Conservation (phyloP, 2,888 invertebrate species). For the Myopa tessellatipennis region DNA sequence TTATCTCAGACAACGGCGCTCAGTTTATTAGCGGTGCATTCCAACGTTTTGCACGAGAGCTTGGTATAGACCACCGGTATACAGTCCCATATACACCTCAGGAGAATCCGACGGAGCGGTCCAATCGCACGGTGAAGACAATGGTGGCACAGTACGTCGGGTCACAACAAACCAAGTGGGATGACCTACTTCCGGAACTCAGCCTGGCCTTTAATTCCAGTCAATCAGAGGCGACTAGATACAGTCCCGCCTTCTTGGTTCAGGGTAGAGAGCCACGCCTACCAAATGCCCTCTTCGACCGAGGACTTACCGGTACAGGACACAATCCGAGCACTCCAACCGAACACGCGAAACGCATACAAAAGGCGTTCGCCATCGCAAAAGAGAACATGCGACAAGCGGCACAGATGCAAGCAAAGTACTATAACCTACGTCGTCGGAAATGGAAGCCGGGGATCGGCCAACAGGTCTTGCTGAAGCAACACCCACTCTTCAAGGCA, state of each 20-base stretch:
- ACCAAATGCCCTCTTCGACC: conserved; percentile 7
- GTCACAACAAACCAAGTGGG: conserved; percentile 1
- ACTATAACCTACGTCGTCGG: too few species aligned
- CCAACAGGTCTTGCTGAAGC: too few species aligned
- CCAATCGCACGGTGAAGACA: not conserved
- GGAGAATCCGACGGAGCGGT: too few species aligned
- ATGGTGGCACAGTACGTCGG: conserved; percentile 1
- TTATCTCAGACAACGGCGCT: conserved; percentile 9
- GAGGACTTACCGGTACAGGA: not conserved
- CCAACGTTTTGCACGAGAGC: not conserved
- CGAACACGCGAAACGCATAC: conserved; percentile 11
- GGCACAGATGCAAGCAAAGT: not conserved
- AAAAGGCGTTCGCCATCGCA: not conserved
- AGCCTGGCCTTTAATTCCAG: conserved; percentile 20
- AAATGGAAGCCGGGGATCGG: too few species aligned
- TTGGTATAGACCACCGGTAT: not conserved
- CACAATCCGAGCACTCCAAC: not conserved
- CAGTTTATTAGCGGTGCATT: not conserved
- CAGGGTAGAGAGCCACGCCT: conserved; percentile 31
- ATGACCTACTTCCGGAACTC: conserved; percentile 26
- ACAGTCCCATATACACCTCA: not conserved
- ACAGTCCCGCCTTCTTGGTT: conserved; percentile 8
- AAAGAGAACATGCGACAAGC: not conserved
- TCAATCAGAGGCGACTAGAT: conserved; percentile 17
- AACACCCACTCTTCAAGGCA: too few species aligned